Percentiles rank a stretch among this genome's conserved stretches.
Evolutionary conservation across 92 coral and sea anemone species (phyloP).

Genomic region (Ricordea florida): DNA sequence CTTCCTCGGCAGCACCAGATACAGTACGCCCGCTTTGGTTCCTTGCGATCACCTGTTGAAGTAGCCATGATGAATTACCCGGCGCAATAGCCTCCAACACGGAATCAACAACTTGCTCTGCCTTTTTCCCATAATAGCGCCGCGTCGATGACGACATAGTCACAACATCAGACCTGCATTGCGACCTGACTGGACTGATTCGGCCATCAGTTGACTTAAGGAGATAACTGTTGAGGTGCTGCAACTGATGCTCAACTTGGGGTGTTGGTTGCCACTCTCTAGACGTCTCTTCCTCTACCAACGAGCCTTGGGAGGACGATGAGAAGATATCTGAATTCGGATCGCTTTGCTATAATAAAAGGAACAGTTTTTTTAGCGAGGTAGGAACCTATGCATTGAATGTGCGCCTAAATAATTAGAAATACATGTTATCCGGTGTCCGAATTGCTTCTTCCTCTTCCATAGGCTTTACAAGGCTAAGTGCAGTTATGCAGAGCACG

Average conservation of each 20-base stretch:
- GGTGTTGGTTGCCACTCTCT: conserved; percentile 32
- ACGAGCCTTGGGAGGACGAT: conserved; percentile 13
- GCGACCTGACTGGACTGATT: conserved; percentile 26
- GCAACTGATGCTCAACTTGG: conserved; percentile 22
- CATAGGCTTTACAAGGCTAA: too few relatives aligned
- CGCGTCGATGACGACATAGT: conserved; percentile 12
- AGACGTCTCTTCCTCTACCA: conserved; percentile 20
- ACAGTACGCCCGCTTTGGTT: neutral
- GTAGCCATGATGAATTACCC: conserved; percentile 50
- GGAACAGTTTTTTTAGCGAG: neutral
- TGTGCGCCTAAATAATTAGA: neutral
- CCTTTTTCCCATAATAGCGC: conserved; percentile 41
- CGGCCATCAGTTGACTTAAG: conserved; percentile 20
- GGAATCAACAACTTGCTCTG: conserved; percentile 34
- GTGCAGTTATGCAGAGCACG: too few relatives aligned
- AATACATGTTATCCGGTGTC: neutral
- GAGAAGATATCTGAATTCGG: conserved; percentile 22
- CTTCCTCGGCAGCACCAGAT: conserved; percentile 6
- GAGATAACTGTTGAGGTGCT: conserved; percentile 19
- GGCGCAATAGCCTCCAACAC: conserved; percentile 48
- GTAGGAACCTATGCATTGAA: neutral
- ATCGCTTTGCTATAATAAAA: conserved; percentile 11
- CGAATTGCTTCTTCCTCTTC: too few relatives aligned
- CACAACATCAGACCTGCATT: conserved; percentile 21
- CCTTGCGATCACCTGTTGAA: conserved; percentile 19